These are phyloP conservation scores for Cyrtodaria siliqua DNA, from an alignment of 2,888 invertebrate species.

Conservation along the genomic window DNA sequence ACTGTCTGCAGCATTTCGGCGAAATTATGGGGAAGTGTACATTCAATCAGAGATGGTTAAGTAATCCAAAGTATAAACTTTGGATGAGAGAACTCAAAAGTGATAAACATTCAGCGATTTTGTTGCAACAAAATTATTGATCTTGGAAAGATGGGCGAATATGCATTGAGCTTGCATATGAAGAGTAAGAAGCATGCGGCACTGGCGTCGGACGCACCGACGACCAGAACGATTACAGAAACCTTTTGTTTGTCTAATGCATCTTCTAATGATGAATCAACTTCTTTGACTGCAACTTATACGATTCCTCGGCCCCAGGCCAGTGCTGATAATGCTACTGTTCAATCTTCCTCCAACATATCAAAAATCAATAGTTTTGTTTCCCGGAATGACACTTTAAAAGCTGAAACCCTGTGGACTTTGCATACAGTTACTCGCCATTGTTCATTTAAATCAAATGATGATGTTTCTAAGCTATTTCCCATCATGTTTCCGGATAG, in stretches of 20 bases:
- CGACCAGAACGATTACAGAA: neutral
- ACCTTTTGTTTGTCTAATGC: neutral
- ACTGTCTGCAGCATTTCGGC: no score
- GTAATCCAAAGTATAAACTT: no score
- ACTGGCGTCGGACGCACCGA: neutral
- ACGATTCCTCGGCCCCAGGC: neutral
- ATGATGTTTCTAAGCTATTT: slow-evolving; percentile 10
- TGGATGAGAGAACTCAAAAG: no score
- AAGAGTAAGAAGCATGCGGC: neutral
- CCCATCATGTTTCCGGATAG: slow-evolving; percentile 25
- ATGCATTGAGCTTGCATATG: neutral
- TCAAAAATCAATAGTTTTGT: slow-evolving; percentile 3
- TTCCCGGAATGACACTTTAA: slow-evolving; percentile 21
- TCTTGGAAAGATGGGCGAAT: neutral
- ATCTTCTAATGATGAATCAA: no score
- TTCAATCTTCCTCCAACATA: neutral
- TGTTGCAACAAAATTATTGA: neutral
- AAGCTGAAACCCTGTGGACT: slow-evolving; percentile 25
- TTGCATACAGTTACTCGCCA: slow-evolving; percentile 14
- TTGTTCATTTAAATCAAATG: slow-evolving; percentile 17
- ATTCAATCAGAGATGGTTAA: no score
- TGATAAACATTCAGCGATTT: no score
- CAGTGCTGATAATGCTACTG: neutral
- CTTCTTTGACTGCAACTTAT: neutral
- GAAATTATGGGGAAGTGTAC: no score